A percentile compares a stretch with the other conserved stretches of the same genome.
Evolutionary conservation across 1,140 invertebrate genomes (phyloP).

Genomic region (Aphaenogaster floridana): DNA sequence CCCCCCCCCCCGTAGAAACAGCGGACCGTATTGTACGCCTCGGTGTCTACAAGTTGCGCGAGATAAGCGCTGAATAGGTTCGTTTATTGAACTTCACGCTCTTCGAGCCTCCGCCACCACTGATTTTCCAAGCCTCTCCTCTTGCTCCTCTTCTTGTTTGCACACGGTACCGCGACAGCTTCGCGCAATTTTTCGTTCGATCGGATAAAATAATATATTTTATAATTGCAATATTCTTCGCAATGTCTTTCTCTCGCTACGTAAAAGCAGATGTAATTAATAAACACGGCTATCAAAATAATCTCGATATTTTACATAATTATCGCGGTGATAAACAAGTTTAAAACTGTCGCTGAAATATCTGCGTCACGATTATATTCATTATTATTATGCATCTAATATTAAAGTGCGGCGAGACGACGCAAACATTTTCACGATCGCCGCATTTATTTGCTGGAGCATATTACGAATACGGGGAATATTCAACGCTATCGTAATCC

Average conservation of each 20-base stretch:
- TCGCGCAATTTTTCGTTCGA: not conserved
- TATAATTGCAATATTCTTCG: constrained; percentile 11
- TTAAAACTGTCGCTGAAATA: not conserved
- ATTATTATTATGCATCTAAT: not conserved
- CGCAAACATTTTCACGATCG: not conserved
- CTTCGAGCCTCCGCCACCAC: constrained; percentile 58
- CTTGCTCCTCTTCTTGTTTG: not conserved
- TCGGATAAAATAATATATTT: not conserved
- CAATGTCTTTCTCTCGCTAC: not conserved
- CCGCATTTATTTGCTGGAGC: constrained; percentile 20
- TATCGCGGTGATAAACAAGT: constrained; percentile 23
- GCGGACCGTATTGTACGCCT: constrained; percentile 61
- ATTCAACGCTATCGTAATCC: constrained; percentile 14
- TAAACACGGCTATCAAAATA: not conserved
- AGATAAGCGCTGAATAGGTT: constrained; percentile 83
- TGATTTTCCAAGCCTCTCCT: constrained; percentile 27
- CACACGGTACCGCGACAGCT: not conserved
- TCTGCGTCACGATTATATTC: not conserved
- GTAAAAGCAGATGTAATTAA: not conserved
- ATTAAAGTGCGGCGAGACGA: not conserved
- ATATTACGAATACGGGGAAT: constrained; percentile 18
- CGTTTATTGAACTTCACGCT: constrained; percentile 83
- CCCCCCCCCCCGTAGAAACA: constrained; percentile 41
- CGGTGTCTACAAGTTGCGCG: constrained; percentile 78
- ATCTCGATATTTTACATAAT: not conserved